Evolutionary conservation across 2,797 vertebrate species (phyloP).

Genomic region (Pitangus sulphuratus): DNA sequence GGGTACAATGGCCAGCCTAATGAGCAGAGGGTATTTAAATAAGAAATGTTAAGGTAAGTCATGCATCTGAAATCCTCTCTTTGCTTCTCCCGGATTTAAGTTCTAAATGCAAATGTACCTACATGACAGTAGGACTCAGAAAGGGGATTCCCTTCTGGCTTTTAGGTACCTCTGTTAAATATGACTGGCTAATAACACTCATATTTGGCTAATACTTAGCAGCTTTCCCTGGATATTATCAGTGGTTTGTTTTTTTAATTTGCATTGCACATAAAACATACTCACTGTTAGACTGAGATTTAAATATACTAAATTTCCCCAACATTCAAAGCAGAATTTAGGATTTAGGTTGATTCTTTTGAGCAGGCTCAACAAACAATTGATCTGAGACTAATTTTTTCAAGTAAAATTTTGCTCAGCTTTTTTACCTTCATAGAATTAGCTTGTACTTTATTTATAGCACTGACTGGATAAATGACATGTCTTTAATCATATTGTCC

Average conservation of each 20-base stretch:
- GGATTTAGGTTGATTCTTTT: background rate
- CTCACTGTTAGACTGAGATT: background rate
- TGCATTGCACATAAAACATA: background rate
- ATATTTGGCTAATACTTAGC: background rate
- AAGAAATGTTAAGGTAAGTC: background rate
- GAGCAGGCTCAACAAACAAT: background rate
- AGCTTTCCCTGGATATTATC: background rate
- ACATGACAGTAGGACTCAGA: background rate
- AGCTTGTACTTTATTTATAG: background rate
- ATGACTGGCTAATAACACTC: background rate
- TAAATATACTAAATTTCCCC: background rate
- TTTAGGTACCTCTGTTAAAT: background rate
- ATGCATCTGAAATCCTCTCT: background rate
- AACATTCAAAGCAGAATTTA: background rate
- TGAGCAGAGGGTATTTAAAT: background rate
- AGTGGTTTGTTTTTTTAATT: fast-evolving
- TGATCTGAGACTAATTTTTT: background rate
- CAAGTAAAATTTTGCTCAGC: background rate
- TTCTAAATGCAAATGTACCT: background rate
- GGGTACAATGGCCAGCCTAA: background rate
- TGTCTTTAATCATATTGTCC: background rate
- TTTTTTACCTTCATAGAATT: background rate
- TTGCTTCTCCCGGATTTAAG: background rate
- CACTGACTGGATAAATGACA: background rate
- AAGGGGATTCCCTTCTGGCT: background rate